A percentile compares a stretch with the other conserved stretches of the same genome.
Conservation (phyloP, 2,888 invertebrate genomes). For the Hydroisotoma schaefferi region DNA sequence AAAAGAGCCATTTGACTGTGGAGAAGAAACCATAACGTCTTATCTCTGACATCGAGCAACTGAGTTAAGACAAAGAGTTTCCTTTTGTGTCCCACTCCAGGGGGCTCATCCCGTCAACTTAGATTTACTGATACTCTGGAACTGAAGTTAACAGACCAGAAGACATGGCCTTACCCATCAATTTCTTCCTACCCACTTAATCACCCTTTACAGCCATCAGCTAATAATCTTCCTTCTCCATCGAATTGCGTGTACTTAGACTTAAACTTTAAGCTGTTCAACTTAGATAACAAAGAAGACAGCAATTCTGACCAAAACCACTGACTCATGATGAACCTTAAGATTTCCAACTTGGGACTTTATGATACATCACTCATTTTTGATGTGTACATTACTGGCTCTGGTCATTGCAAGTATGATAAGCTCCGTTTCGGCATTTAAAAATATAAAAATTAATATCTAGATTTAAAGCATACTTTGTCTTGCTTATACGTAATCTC, state of each 20-base stretch:
- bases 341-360: too few relatives aligned
- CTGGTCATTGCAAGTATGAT: too few relatives aligned
- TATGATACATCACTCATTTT: too few relatives aligned
- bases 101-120: constrained; percentile 32
- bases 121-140: constrained; percentile 15
- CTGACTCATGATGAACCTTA: too few relatives aligned
- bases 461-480: too few relatives aligned
- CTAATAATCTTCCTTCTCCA: constrained; percentile 1
- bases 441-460: too few relatives aligned
- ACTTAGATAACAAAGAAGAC: neutral
- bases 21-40: constrained; percentile 14
- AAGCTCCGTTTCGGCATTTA: too few relatives aligned
- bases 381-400: too few relatives aligned
- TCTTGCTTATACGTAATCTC: too few relatives aligned
- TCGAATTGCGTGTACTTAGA: neutral
- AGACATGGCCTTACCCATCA: constrained; percentile 1
- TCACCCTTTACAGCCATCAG: neutral
- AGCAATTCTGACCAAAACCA: too few relatives aligned
- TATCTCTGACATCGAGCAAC: constrained; percentile 27
- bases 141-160: constrained; percentile 1
- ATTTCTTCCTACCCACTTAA: neutral
- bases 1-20: constrained; percentile 27
- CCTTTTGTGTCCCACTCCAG: constrained; percentile 34
- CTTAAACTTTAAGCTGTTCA: neutral
- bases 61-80: constrained; percentile 31